Evolutionary conservation across 2,113 vertebrate species (phyloP).

Genomic region (Elephantulus edwardii): DNA sequence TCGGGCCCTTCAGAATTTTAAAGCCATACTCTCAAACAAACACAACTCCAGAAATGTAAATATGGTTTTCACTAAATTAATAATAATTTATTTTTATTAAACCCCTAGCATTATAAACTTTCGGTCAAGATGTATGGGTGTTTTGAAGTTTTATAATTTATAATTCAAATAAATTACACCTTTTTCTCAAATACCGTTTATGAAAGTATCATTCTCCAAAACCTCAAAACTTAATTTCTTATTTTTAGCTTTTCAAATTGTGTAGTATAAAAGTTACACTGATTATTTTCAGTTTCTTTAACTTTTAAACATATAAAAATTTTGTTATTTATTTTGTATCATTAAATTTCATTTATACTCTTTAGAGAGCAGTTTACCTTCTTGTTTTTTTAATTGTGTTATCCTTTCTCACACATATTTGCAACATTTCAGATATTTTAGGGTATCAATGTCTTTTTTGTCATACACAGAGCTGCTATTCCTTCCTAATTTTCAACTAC

Average conservation of each 20-base stretch:
- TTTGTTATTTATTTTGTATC: neutral
- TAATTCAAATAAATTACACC: neutral
- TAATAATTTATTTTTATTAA: neutral
- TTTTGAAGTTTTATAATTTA: slow-evolving; percentile 18
- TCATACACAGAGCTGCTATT: neutral
- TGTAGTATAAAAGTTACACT: neutral
- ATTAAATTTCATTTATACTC: slow-evolving; percentile 1
- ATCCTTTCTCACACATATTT: neutral
- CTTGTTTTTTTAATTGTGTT: neutral
- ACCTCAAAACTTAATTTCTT: neutral
- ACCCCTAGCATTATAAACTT: neutral
- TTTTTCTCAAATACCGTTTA: neutral
- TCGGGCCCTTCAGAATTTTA: too few species aligned
- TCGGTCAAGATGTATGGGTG: neutral
- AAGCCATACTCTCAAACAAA: too few species aligned
- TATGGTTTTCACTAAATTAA: neutral
- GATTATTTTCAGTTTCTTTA: neutral
- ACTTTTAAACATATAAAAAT: neutral
- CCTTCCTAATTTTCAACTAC: slow-evolving; percentile 1
- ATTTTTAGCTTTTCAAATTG: neutral
- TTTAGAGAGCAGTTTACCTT: neutral
- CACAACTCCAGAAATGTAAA: too few species aligned
- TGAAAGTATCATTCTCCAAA: neutral
- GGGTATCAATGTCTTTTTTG: neutral
- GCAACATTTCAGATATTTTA: slow-evolving; percentile 1